These are phyloP conservation scores for Cantharis rufa DNA, from an alignment of 2,888 invertebrate species.

Conservation along the genomic window DNA sequence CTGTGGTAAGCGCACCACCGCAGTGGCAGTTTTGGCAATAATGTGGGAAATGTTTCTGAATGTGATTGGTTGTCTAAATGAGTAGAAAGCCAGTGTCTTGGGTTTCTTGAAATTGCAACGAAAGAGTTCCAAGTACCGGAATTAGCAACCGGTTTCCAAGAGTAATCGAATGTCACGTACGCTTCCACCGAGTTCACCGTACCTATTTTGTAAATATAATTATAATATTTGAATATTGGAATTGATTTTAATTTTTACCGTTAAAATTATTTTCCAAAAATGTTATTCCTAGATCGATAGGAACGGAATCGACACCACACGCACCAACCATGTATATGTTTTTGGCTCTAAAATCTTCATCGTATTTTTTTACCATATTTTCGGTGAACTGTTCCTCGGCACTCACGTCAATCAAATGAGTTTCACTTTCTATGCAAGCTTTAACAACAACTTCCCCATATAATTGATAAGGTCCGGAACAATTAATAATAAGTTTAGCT, in stretches of 20 bases:
- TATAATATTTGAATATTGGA: background rate
- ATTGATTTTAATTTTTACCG: constrained; percentile 55
- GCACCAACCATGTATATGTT: constrained; percentile 86
- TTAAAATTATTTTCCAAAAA: constrained; percentile 77
- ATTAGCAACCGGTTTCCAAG: constrained; percentile 62
- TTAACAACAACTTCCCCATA: constrained; percentile 88
- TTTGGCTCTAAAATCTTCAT: constrained; percentile 72
- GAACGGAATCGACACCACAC: constrained; percentile 93
- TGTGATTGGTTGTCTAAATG: constrained; percentile 60
- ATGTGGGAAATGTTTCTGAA: constrained; percentile 64
- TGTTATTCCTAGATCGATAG: constrained; percentile 85
- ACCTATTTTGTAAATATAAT: constrained; percentile 52
- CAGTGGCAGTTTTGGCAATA: constrained; percentile 37
- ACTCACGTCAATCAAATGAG: constrained; percentile 90
- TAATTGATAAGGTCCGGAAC: constrained; percentile 84
- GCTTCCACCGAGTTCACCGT: constrained; percentile 78
- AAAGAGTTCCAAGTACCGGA: constrained; percentile 92
- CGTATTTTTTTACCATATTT: constrained; percentile 71
- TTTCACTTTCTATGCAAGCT: constrained; percentile 74
- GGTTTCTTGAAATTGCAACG: constrained; percentile 73
- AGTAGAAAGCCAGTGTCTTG: constrained; percentile 59
- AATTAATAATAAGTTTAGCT: constrained; percentile 68
- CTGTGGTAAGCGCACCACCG: background rate
- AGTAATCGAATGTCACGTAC: constrained; percentile 58
- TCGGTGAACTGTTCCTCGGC: constrained; percentile 77